Percentiles rank a stretch among this genome's conserved stretches.
These are phyloP conservation scores for Heliothis subflexa DNA, from an alignment of 1,140 invertebrate genomes.

Conservation along the genomic window DNA sequence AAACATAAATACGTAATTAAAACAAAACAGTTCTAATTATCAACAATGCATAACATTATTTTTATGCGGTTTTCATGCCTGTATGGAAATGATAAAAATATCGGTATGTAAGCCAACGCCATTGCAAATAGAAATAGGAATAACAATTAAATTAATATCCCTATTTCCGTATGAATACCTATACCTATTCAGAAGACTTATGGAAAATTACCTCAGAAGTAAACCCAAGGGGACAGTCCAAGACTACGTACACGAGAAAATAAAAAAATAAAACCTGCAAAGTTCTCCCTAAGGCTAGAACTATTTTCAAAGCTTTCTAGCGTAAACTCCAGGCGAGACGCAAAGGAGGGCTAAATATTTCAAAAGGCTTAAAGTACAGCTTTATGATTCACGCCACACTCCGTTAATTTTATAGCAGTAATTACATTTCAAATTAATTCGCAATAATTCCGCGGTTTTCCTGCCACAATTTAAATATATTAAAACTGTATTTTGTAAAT, in stretches of 20 bases:
- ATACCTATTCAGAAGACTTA: too few relatives aligned
- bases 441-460: slow-evolving; percentile 15
- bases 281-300: background rate
- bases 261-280: background rate
- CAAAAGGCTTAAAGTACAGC: background rate
- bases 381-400: background rate
- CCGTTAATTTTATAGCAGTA: background rate
- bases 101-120: background rate
- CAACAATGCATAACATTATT: too few relatives aligned
- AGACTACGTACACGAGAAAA: slow-evolving; percentile 9
- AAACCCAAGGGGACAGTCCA: background rate
- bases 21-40: background rate
- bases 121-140: too few relatives aligned
- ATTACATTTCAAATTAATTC: background rate
- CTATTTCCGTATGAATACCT: background rate
- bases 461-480: slow-evolving; percentile 10
- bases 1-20: background rate
- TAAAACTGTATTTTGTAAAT: background rate
- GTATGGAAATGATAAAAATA: slow-evolving; percentile 19
- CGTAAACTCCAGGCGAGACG: background rate
- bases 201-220: too few relatives aligned
- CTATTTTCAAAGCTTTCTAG: background rate
- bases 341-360: background rate
- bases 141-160: too few relatives aligned
- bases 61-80: slow-evolving; percentile 18